phyloP scores from a whole-genome alignment of 2,888 invertebrate species.

The Mimas tiliae region DNA sequence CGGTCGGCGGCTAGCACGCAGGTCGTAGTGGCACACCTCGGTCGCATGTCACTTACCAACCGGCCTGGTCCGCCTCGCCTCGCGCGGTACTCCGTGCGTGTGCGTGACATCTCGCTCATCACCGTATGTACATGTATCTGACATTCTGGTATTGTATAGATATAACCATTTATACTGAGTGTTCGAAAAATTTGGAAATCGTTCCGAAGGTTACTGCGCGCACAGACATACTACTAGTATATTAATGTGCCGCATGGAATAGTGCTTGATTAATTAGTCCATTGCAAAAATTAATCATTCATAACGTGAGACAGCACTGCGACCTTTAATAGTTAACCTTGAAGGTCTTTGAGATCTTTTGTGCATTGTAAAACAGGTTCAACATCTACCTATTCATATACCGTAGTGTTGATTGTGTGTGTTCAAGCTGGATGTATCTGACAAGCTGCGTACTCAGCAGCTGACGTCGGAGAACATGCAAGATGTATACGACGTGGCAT shows the following conservation, averaged over 20 bases:
- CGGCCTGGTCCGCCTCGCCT: conserved; percentile 66
- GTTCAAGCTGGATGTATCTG: conserved; percentile 69
- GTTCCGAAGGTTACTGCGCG: too few relatives aligned
- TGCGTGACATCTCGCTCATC: conserved; percentile 94
- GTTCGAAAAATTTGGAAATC: too few relatives aligned
- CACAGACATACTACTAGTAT: too few relatives aligned
- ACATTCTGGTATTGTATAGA: not conserved
- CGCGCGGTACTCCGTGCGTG: conserved; percentile 87
- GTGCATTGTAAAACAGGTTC: too few relatives aligned
- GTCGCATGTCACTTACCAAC: conserved; percentile 89
- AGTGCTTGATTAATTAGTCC: too few relatives aligned
- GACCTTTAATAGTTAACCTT: too few relatives aligned
- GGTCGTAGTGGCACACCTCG: conserved; percentile 96
- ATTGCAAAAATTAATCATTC: too few relatives aligned
- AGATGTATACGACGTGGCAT: conserved; percentile 89
- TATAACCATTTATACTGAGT: too few relatives aligned
- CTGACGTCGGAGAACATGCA: conserved; percentile 81
- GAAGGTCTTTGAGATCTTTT: too few relatives aligned
- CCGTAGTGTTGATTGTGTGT: not conserved
- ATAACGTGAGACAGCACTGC: too few relatives aligned
- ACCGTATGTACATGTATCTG: conserved; percentile 74
- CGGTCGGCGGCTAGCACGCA: conserved; percentile 90
- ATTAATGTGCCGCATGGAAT: too few relatives aligned
- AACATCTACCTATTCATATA: too few relatives aligned
- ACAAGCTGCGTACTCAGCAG: conserved; percentile 54